Conservation (phyloP, 2,888 invertebrate species). For the Sarcophaga rosellei region DNA sequence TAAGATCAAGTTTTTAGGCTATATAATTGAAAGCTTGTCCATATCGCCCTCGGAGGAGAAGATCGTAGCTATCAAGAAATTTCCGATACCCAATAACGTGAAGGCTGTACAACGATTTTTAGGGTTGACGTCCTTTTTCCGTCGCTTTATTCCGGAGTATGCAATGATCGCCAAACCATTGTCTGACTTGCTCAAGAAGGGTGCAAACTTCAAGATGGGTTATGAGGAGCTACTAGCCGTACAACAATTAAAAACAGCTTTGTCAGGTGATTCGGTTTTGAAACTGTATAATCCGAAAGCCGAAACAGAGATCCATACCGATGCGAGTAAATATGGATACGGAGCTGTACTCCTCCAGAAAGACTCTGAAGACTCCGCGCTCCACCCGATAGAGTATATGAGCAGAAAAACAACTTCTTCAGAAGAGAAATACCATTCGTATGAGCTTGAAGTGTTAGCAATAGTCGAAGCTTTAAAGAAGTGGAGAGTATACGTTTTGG, state of each 20-base stretch:
- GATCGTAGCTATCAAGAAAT: neutral
- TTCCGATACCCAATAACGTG: neutral
- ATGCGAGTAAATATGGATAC: neutral
- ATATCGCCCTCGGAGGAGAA: too few species aligned
- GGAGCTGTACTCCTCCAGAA: neutral
- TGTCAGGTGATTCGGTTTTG: neutral
- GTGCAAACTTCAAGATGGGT: slow-evolving; percentile 4
- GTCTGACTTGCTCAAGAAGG: slow-evolving; percentile 8
- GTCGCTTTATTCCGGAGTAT: slow-evolving; percentile 13
- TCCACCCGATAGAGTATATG: too few species aligned
- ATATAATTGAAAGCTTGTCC: too few species aligned
- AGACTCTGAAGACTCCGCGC: neutral
- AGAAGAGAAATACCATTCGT: too few species aligned
- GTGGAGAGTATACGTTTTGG: too few species aligned
- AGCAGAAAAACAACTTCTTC: too few species aligned
- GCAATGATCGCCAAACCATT: slow-evolving; percentile 10
- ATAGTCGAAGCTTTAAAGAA: too few species aligned
- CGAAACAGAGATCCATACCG: too few species aligned
- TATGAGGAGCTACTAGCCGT: neutral
- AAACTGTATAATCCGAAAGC: too few species aligned
- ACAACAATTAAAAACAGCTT: slow-evolving; percentile 10
- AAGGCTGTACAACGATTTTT: slow-evolving; percentile 8
- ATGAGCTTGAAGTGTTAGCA: too few species aligned
- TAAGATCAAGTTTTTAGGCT: too few species aligned
- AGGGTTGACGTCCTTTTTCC: slow-evolving; percentile 2